A percentile compares a stretch with the other conserved stretches of the same genome.
Evolutionary conservation across 2,888 invertebrate species (phyloP).

Genomic region (Drosophila hamatofila): DNA sequence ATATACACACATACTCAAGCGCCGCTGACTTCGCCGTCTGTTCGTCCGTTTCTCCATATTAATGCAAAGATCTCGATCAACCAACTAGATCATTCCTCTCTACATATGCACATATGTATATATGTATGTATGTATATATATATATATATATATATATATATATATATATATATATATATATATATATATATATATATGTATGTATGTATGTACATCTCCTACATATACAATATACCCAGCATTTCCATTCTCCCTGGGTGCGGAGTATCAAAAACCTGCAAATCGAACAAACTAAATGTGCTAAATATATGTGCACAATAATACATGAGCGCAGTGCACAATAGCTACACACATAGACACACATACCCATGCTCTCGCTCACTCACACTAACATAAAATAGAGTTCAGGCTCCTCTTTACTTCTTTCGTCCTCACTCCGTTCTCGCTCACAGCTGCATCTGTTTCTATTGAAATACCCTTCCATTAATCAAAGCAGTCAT

Average conservation of each 20-base stretch:
- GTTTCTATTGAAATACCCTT: constrained; percentile 33
- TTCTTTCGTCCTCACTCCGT: constrained; percentile 1
- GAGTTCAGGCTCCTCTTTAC: constrained; percentile 18
- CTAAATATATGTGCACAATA: constrained; percentile 35
- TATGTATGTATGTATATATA: background rate
- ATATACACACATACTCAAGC: background rate
- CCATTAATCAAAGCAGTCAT: background rate
- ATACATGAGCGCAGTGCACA: background rate
- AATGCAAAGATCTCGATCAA: background rate
- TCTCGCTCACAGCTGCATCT: constrained; percentile 29
- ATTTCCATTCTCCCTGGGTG: background rate
- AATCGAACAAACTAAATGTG: constrained; percentile 50
- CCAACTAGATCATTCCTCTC: background rate
- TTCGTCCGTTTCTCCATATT: background rate
- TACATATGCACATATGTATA: background rate
- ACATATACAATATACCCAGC: background rate
- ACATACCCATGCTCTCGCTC: constrained; percentile 1
- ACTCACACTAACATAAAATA: background rate
- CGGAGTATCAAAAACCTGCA: constrained; percentile 27
- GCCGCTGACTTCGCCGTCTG: background rate
- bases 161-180: background rate
- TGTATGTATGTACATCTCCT: no score
- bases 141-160: background rate
- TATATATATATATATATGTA: background rate
- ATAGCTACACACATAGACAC: constrained; percentile 7